Conservation (phyloP, 2,113 vertebrate genomes). For the Pseudopodoces humilis region DNA sequence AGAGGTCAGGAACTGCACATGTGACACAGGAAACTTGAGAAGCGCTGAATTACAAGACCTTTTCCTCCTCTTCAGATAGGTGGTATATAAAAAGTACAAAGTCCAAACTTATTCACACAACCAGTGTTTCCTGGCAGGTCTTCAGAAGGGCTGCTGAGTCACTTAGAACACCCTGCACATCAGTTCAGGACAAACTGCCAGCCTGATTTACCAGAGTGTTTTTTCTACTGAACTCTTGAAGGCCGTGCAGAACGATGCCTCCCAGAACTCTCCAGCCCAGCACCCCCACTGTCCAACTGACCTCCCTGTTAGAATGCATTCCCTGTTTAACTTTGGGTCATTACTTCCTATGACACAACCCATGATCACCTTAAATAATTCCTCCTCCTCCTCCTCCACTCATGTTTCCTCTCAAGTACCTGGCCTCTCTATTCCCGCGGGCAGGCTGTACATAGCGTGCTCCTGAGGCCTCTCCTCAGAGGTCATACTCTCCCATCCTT, state of each 20-base stretch:
- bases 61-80: background rate
- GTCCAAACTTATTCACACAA: background rate
- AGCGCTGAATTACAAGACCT: background rate
- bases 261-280: background rate
- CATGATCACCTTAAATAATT: background rate
- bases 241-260: accelerated
- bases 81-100: background rate
- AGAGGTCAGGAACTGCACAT: background rate
- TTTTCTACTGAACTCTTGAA: background rate
- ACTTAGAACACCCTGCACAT: background rate
- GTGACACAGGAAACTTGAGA: background rate
- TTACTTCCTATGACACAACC: background rate
- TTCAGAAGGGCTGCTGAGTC: background rate
- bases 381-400: background rate
- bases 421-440: background rate
- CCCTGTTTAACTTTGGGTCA: background rate
- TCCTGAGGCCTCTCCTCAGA: background rate
- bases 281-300: background rate
- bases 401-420: background rate
- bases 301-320: background rate
- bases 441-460: accelerated
- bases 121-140: background rate
- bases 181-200: background rate
- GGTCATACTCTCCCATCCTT: background rate
- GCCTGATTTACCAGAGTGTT: background rate